Percentiles rank a stretch among this genome's conserved stretches.
These are phyloP conservation scores for Zelostemma sp. DNA, from an alignment of 1,140 invertebrate genomes.

Conservation along the genomic window DNA sequence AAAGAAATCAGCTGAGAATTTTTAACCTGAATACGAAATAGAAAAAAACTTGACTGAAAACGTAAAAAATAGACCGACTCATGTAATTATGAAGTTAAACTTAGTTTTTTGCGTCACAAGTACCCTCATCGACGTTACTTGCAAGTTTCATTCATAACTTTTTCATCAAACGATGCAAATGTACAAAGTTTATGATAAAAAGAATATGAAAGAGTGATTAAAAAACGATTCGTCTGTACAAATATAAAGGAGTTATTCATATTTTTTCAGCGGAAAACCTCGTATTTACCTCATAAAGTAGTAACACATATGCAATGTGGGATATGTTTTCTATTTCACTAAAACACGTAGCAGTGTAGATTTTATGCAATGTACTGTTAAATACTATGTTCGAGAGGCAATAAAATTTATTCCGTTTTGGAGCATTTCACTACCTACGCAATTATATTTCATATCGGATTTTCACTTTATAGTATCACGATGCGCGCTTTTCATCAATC, in stretches of 20 bases:
- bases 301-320: slow-evolving; percentile 5
- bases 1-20: too few species aligned
- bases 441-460: slow-evolving; percentile 41
- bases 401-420: slow-evolving; percentile 42
- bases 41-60: too few species aligned
- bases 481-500: slow-evolving; percentile 54
- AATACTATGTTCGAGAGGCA: slow-evolving; percentile 23
- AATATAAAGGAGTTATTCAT: too few species aligned
- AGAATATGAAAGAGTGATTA: neutral
- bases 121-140: too few species aligned
- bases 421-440: slow-evolving; percentile 22
- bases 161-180: too few species aligned
- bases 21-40: too few species aligned
- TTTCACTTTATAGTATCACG: slow-evolving; percentile 40
- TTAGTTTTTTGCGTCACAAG: too few species aligned
- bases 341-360: neutral
- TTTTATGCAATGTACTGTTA: slow-evolving; percentile 18
- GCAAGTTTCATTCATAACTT: too few species aligned
- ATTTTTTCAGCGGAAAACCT: neutral
- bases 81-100: too few species aligned
- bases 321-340: slow-evolving; percentile 31
- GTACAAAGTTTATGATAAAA: neutral
- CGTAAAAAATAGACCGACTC: too few species aligned
- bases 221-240: too few species aligned
- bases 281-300: neutral